Percentiles rank a stretch among this genome's conserved stretches.
Conservation (phyloP, 2,113 vertebrate species). For the Amazona vittata region DNA sequence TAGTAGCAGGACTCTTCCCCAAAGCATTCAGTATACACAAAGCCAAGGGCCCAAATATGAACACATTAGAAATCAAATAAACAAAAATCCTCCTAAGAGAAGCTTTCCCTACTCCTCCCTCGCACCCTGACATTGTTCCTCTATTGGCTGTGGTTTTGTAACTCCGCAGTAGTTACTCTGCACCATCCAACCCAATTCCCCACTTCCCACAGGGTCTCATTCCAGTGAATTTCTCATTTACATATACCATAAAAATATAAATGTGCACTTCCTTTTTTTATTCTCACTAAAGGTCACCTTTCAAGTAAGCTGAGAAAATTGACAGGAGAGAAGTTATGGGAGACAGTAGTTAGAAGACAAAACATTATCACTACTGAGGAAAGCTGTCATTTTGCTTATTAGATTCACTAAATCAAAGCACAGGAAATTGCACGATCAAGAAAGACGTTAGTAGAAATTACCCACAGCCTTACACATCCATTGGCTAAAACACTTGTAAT, state of each 20-base stretch:
- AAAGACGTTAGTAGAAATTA: neutral
- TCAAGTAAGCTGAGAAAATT: neutral
- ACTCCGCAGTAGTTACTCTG: neutral
- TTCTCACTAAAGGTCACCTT: neutral
- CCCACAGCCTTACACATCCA: neutral
- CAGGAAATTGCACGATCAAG: neutral
- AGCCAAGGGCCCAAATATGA: neutral
- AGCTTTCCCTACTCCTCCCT: neutral
- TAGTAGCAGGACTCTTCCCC: neutral
- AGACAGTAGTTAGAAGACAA: constrained; percentile 1
- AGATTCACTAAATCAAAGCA: constrained; percentile 33
- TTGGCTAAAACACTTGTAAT: neutral
- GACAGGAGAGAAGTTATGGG: neutral
- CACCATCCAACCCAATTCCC: neutral
- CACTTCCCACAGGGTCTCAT: neutral
- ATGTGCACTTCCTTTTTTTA: neutral
- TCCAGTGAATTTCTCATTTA: neutral
- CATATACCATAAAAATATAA: neutral
- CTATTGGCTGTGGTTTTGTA: neutral
- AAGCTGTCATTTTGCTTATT: neutral
- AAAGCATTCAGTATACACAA: neutral
- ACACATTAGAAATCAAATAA: neutral
- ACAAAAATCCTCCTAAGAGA: neutral
- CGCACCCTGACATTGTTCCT: neutral
- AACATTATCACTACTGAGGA: neutral